Conservation (phyloP, 2,113 vertebrate genomes). For the Corydoras sp. region DNA sequence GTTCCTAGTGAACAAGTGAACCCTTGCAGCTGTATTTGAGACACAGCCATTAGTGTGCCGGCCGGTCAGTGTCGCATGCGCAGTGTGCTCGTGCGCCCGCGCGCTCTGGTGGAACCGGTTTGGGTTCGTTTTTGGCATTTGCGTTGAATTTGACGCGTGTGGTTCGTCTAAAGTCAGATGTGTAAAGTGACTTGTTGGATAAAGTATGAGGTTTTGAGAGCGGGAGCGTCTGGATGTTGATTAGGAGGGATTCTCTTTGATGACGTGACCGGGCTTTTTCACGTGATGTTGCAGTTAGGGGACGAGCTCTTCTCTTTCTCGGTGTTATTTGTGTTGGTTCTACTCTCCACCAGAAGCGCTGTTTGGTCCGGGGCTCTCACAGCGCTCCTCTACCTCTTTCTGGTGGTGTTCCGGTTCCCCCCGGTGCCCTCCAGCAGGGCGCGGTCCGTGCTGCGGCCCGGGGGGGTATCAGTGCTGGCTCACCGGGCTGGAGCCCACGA, state of each 20-base stretch:
- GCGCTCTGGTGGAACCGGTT: too few species aligned
- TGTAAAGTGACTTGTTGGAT: too few species aligned
- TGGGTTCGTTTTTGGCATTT: too few species aligned
- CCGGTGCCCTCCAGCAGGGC: constrained; percentile 65
- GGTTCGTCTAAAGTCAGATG: too few species aligned
- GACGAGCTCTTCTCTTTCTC: constrained; percentile 66
- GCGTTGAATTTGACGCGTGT: too few species aligned
- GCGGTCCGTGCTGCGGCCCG: constrained; percentile 72
- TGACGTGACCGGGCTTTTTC: constrained; percentile 33
- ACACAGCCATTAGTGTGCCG: too few species aligned
- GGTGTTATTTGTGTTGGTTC: constrained; percentile 61
- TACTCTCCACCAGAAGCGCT: constrained; percentile 73
- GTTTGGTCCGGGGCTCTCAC: constrained; percentile 64
- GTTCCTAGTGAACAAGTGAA: too few species aligned
- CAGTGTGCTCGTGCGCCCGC: too few species aligned
- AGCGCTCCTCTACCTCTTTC: constrained; percentile 68
- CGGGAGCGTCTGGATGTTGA: not conserved
- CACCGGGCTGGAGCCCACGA: constrained; percentile 88
- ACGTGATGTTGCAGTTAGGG: constrained; percentile 67
- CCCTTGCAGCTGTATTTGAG: too few species aligned
- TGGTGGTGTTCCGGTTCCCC: constrained; percentile 73
- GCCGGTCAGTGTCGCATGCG: too few species aligned
- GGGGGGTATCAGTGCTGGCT: constrained; percentile 68
- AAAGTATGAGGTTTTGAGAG: too few species aligned
- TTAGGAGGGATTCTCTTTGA: not conserved